A percentile compares a stretch with the other conserved stretches of the same genome.
Evolutionary conservation across 2,113 vertebrate species (phyloP).

Genomic region (Fulmarus glacialis): DNA sequence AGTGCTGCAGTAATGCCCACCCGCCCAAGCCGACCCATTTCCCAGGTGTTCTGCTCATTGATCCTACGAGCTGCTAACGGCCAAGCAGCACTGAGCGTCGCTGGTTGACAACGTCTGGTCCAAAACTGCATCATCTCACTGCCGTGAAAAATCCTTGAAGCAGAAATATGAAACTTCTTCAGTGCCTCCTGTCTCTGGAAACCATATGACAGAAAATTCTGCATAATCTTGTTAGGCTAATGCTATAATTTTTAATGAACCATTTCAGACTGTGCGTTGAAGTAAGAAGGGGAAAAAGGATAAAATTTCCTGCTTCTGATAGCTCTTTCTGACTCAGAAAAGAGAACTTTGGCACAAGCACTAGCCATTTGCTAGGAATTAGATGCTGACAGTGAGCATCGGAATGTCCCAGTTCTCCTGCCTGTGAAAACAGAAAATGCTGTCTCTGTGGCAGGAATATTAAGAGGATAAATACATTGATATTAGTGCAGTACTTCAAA

Average conservation of each 20-base stretch:
- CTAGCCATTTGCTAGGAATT: background rate
- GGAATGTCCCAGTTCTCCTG: background rate
- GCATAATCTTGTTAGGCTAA: background rate
- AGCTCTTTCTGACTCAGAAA: background rate
- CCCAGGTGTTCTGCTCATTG: fast-evolving
- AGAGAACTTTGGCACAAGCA: background rate
- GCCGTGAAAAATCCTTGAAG: background rate
- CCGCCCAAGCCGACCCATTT: background rate
- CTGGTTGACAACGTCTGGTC: background rate
- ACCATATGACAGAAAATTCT: background rate
- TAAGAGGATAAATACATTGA: background rate
- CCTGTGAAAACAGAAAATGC: background rate
- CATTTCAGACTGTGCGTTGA: background rate
- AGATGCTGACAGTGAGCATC: background rate
- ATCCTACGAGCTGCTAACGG: fast-evolving
- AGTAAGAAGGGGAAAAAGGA: background rate
- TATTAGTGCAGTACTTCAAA: background rate
- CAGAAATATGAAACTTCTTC: background rate
- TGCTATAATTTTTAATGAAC: background rate
- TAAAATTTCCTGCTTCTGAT: background rate
- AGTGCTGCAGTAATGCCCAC: background rate
- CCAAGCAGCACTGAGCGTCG: fast-evolving
- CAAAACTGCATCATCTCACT: background rate
- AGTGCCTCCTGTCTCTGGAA: background rate
- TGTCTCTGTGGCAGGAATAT: background rate